A percentile compares a stretch with the other conserved stretches of the same genome.
These are phyloP conservation scores for Cassiopea xamachana DNA, from an alignment of 30 jellyfish, hydroid and myxozoan genomes.

Conservation along the genomic window DNA sequence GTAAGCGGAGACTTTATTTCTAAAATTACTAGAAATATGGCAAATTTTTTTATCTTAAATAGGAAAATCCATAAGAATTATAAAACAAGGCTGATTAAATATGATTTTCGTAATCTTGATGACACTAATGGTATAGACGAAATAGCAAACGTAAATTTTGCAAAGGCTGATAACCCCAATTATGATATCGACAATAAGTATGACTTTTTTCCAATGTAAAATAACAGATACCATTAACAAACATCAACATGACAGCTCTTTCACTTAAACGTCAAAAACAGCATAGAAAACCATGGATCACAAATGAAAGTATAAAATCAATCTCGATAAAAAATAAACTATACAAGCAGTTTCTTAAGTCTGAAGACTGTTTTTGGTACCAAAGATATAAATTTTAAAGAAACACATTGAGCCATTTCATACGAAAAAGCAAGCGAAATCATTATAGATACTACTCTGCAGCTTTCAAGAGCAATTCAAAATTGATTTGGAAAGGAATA, in stretches of 20 bases:
- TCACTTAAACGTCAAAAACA: not conserved
- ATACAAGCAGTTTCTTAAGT: slow-evolving; percentile 1
- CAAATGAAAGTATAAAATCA: not conserved
- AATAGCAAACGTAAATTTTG: not conserved
- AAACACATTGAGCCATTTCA: not conserved
- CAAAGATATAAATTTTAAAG: slow-evolving; percentile 4
- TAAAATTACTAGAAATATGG: not conserved
- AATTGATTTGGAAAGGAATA: slow-evolving; percentile 1
- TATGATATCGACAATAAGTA: not conserved
- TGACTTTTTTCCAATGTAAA: not conserved
- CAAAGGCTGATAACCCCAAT: not conserved
- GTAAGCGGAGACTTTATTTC: too few species aligned
- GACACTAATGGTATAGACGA: not conserved
- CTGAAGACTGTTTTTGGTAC: not conserved
- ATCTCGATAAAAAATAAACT: not conserved
- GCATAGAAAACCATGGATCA: not conserved
- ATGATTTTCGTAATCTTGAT: not conserved
- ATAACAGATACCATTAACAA: too few species aligned
- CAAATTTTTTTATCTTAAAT: too few species aligned
- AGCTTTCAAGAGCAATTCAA: not conserved
- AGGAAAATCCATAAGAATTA: not conserved
- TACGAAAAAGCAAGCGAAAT: not conserved
- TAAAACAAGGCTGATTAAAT: not conserved
- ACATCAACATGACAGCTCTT: not conserved
- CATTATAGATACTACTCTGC: not conserved